Evolutionary conservation across 2,113 vertebrate species (phyloP), one percentile per base, ranked within the genome.

Genomic region (Poecile atricapillus): DNA sequence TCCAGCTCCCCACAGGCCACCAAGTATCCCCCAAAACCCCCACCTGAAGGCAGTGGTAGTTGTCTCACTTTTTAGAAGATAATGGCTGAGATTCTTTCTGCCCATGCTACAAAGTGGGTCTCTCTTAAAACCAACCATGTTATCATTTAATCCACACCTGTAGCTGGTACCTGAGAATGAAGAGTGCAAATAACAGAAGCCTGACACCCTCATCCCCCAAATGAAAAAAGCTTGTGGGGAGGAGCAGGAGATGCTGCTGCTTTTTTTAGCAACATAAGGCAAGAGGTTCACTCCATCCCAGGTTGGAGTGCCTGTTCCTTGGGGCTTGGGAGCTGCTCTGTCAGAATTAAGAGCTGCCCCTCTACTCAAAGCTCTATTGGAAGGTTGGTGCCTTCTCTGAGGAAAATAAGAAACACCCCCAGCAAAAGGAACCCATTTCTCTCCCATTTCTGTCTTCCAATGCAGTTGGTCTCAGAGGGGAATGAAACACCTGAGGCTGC

Each of bases 141-240:
- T 35, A 30, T 35, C 14, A 1, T 83, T 85, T 62, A 30, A 9
- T 50, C 41, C 59, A 56, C 37, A 15, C 13, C 46, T 65, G 3
- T 20, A 64, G 56, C 14, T 20, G 30, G 3, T n/a, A 47, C 62
- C 8, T 20, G 44, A 50, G 67, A 39, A 62, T 4, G 11, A 55
- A 13, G 43, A 50, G 14, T 67, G 62, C 75, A 76, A 7, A 20
- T 33, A 13, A 11, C 15, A 78, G 33, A 49, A 82, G 22, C 17
- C 13, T 49, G 44, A 18, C 20, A 12, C 14, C 8, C 21, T 20
- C 4, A 23, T 0, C 7, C 30, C 7, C 6, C 5, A 44, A 27
- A 33, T 15, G 23, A 27, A 47, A 46, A 46, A 33, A 44, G 7
- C 21, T 53, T 33, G 37, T 6, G 4, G 31, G 44, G 43, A 50